Percentiles rank a stretch among this genome's conserved stretches.
Conservation (phyloP, 92 coral and sea anemone species). For the Blastomussa wellsi region DNA sequence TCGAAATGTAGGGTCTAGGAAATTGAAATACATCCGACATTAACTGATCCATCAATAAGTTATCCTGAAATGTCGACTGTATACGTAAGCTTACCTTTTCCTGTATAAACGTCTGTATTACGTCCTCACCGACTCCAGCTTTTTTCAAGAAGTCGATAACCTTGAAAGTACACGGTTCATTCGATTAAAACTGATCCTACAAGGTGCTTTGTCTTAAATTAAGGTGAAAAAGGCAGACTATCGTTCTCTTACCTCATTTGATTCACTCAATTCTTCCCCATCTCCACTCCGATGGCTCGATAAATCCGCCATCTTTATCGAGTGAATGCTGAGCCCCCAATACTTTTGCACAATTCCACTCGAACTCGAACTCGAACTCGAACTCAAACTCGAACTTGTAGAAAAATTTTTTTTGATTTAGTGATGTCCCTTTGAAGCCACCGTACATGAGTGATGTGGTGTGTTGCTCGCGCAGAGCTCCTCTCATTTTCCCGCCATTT, state of each 20-base stretch:
- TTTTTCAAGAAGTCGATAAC: not conserved
- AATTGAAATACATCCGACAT: not conserved
- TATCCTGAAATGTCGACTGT: not conserved
- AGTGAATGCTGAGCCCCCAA: too few species aligned
- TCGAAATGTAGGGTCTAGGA: not conserved
- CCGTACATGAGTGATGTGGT: too few species aligned
- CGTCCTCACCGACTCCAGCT: not conserved
- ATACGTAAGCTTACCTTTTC: not conserved
- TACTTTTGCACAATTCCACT: too few species aligned
- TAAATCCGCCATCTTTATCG: too few species aligned
- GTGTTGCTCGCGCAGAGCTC: not conserved
- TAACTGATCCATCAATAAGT: too few species aligned
- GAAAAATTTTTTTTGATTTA: too few species aligned
- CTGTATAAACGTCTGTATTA: not conserved
- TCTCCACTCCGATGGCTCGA: too few species aligned
- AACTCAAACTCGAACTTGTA: too few species aligned
- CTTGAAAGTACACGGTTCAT: not conserved
- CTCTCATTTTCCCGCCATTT: not conserved
- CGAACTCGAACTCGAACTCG: too few species aligned
- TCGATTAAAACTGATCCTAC: not conserved
- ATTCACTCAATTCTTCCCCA: too few species aligned
- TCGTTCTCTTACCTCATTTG: not conserved
- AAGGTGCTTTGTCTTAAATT: too few species aligned
- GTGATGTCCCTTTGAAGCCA: too few species aligned
- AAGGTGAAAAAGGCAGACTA: not conserved